A percentile compares a stretch with the other conserved stretches of the same genome.
Conservation (phyloP, 2,888 invertebrate genomes). For the Suillia variegata region DNA sequence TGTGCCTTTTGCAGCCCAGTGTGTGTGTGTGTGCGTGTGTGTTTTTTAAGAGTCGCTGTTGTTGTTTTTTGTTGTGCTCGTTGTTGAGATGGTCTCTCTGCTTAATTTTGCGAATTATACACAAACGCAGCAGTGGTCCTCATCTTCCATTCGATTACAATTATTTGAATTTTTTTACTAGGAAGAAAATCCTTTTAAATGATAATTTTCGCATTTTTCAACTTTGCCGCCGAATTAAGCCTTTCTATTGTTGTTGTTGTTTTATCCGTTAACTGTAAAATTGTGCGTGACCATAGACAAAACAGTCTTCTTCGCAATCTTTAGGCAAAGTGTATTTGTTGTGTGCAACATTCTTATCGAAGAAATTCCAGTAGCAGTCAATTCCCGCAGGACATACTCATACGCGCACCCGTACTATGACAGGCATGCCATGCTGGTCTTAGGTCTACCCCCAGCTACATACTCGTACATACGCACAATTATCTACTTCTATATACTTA, state of each 20-base stretch:
- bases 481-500: background rate
- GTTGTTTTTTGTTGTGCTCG: conserved; percentile 10
- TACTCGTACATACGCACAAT: background rate
- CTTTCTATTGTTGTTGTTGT: too few species aligned
- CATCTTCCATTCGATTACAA: background rate
- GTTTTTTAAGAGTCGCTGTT: conserved; percentile 24
- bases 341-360: too few species aligned
- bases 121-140: conserved; percentile 10
- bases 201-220: too few species aligned
- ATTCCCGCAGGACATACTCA: conserved; percentile 12
- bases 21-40: conserved; percentile 19
- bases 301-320: conserved; percentile 8
- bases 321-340: too few species aligned
- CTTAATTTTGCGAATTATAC: background rate
- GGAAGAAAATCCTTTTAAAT: too few species aligned
- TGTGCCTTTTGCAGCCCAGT: background rate
- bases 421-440: background rate
- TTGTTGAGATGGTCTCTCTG: too few species aligned
- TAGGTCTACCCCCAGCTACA: background rate
- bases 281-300: conserved; percentile 10
- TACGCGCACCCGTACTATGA: background rate
- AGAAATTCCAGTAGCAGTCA: too few species aligned
- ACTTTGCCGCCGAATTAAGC: too few species aligned
- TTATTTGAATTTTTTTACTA: background rate
- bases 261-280: conserved; percentile 13